These are phyloP conservation scores for Melanerpes formicivorus DNA, from an alignment of 2,113 vertebrate species.

Conservation along the genomic window DNA sequence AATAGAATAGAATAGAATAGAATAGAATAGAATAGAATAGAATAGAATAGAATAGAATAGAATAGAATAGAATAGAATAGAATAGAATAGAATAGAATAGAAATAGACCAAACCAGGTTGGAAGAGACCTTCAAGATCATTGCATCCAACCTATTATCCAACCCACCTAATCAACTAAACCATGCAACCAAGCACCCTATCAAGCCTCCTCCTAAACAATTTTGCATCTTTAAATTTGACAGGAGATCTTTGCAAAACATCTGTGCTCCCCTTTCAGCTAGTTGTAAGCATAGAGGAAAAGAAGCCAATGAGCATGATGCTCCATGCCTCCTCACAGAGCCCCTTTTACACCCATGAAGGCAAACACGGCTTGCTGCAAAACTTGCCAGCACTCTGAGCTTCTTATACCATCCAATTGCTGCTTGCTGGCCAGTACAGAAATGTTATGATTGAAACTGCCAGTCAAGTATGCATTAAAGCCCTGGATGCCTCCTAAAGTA, in stretches of 20 bases:
- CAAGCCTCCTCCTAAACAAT: not conserved
- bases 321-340: not conserved
- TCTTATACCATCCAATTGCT: not conserved
- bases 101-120: too few relatives aligned
- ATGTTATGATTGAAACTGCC: not conserved
- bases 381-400: not conserved
- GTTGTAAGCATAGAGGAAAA: not conserved
- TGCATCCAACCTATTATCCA: too few relatives aligned
- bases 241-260: slow-evolving; percentile 37
- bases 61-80: too few relatives aligned
- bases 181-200: too few relatives aligned
- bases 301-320: not conserved
- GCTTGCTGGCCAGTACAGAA: slow-evolving; percentile 7
- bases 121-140: too few relatives aligned
- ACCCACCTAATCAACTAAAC: too few relatives aligned
- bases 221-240: slow-evolving; percentile 4
- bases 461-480: not conserved
- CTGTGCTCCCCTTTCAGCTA: slow-evolving; percentile 53
- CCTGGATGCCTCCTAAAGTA: not conserved
- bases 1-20: too few relatives aligned
- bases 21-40: too few relatives aligned
- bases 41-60: too few relatives aligned
- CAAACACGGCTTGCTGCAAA: slow-evolving; percentile 25
- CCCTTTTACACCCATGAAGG: not conserved
- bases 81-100: too few relatives aligned